A percentile compares a stretch with the other conserved stretches of the same genome.
phyloP scores from a whole-genome alignment of 2,113 vertebrate species.

The Prionailurus viverrinus region DNA sequence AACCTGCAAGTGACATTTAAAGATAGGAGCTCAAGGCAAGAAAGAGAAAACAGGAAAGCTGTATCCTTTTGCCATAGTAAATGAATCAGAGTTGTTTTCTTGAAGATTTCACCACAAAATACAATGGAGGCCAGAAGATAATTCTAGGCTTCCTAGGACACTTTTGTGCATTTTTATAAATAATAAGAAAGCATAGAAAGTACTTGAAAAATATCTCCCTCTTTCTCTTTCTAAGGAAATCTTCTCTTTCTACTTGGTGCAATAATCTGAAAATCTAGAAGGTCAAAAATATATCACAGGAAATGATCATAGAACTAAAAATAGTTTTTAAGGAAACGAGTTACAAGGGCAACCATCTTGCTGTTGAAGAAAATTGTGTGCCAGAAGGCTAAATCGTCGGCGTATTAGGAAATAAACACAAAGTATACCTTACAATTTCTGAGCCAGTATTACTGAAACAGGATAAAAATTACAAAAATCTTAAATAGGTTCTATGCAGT shows the following conservation, averaged over 20 bases:
- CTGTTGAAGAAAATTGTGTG: constrained; percentile 47
- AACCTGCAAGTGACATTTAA: not conserved
- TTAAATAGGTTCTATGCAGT: not conserved
- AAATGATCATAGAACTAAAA: constrained; percentile 71
- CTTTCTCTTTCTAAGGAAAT: constrained; percentile 67
- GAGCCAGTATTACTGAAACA: constrained; percentile 72
- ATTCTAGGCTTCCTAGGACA: constrained; percentile 64
- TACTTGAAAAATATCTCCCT: constrained; percentile 73
- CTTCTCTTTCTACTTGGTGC: constrained; percentile 77
- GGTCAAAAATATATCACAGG: constrained; percentile 56
- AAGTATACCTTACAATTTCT: constrained; percentile 20
- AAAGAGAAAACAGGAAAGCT: constrained; percentile 59
- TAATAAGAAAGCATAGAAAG: constrained; percentile 64
- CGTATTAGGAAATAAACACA: constrained; percentile 36
- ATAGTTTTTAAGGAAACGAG: constrained; percentile 72
- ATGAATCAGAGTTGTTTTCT: not conserved
- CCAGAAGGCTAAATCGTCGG: constrained; percentile 60
- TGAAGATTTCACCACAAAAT: constrained; percentile 49
- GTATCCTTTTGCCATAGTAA: not conserved
- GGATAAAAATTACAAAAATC: constrained; percentile 43
- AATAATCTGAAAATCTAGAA: constrained; percentile 78
- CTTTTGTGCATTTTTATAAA: constrained; percentile 66
- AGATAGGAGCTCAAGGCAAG: constrained; percentile 33
- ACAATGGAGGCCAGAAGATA: constrained; percentile 37
- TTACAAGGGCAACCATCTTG: constrained; percentile 53